Evolutionary conservation across 37 sponge, comb jelly and placozoan genomes (phyloP), one percentile per base, ranked within the genome.

Genomic region (Crambe crambe): DNA sequence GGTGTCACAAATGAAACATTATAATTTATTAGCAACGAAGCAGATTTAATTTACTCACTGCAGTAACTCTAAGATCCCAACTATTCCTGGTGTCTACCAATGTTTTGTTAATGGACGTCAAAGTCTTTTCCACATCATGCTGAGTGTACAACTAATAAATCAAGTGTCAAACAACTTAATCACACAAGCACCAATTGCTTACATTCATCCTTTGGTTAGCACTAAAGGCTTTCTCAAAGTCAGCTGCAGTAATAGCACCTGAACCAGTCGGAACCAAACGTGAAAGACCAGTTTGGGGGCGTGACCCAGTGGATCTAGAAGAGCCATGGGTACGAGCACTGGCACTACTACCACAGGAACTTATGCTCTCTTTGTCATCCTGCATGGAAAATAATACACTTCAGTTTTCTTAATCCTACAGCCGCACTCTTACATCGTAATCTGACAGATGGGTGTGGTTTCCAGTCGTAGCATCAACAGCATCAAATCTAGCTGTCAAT

Each of bases 401-500:
- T 47, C 6, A 62, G 68, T 38, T 35, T 34, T 35, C 68, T 38
- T 15, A 62, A 62, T 21, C 21, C 25, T n/a, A 26, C 64, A 30
- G 37, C 3, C 34, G 3, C 25, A 6, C 3, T 31, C 74, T 8
- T 20, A 73, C 74, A 30, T 73, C 74, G 29, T 47, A 54, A 30
- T 73, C 74, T 3, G 74, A 73, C 5, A 27, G 18, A 30, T 65
- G 31, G 31, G 31, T 18, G 66, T 65, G 66, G 74, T 73, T 73
- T 47, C 73, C 73, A 73, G 74, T 64, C 2, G 72, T 56, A 0
- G 79, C 66, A 61, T 80, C 86, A 0, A 85, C 73, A 35, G 85
- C 93, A 66, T 93, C 83, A 72, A 93, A 93, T 39, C 76, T 72
- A 5, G 82, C 63, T 8, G 76, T 74, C 25, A 93, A 42, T 1